Base-by-base conservation (phyloP, 2,113 vertebrate genomes). In the Canis aureus region DNA sequence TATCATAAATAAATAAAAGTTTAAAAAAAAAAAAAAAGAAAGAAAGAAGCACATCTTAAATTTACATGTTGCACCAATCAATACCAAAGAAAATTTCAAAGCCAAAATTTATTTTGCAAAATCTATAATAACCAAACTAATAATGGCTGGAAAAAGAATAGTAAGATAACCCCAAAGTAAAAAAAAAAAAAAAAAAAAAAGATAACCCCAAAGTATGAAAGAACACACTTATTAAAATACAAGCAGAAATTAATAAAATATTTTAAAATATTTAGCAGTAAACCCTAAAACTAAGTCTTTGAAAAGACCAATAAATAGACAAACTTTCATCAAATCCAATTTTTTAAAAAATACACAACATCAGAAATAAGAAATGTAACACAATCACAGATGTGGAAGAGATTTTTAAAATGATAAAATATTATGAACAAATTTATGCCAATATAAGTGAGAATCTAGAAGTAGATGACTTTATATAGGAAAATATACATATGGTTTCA, bases 181-280 rank as follows among this genome's bases (percentile, higher is more conserved):
- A 38, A 38, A 38, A 38, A 38, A 38, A 38, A 38, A 38, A 38
- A 38, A 38, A 38, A 38, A 38, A 38, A 38, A 38, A 81, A 35
- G 82, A 80, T 66, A 88, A 66, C 23, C 32, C 57, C 76, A 87
- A 73, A 84, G 9, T 53, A 55, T 55, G 66, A 96, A 84, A 27
- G 35, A 79, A 43, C 88, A 2, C 32, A 74, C 27, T 88, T n/a
- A 27, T 93, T 27, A 96, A 96, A 97, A 66, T 79, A 66, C 94
- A 85, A 94, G 11, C 22, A 74, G 17, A 88, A 66, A 10, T 64
- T 84, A 95, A 57, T 74, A 85, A 74, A 94, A 86, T 59, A 64
- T 57, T 55, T 32, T n/a, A 91, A 87, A 93, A 85, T 38, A 71
- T 96, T 93, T 59, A 89, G 71, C 43, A 78, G 79, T 64, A 67